Conservation (phyloP, 2,797 vertebrate species). For the Sphenopsis melanotis region DNA sequence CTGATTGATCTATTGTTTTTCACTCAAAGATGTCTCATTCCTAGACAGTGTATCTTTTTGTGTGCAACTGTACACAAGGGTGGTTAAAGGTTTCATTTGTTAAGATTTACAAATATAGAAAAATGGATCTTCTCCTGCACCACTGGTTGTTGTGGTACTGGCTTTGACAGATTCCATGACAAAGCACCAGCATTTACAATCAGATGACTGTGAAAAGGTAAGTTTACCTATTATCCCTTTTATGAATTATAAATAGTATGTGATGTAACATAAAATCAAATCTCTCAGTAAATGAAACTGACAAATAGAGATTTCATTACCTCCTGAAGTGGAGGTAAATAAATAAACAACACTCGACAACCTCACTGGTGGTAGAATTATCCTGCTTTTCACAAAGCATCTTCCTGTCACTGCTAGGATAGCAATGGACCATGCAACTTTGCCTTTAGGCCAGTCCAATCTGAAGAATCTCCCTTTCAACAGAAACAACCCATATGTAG, state of each 20-base stretch:
- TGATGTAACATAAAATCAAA: not conserved
- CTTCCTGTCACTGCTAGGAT: not conserved
- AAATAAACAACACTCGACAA: not conserved
- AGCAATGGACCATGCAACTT: not conserved
- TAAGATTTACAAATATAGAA: not conserved
- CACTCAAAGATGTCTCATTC: not conserved
- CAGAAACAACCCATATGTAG: not conserved
- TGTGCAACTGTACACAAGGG: not conserved
- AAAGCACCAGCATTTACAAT: not conserved
- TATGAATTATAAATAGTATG: not conserved
- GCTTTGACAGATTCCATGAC: not conserved
- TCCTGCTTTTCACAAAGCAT: not conserved
- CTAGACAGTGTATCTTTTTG: not conserved
- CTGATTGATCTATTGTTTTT: not conserved
- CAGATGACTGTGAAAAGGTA: not conserved
- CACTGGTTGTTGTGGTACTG: not conserved
- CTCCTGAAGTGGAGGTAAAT: not conserved
- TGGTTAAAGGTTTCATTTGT: not conserved
- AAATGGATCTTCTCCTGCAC: not conserved
- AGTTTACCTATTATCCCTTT: not conserved
- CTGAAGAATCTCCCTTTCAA: not conserved
- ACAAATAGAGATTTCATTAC: not conserved
- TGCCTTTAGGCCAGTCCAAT: not conserved
- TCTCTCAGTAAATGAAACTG: not conserved
- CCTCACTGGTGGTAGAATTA: not conserved